Evolutionary conservation across 2,888 invertebrate genomes (phyloP).

Genomic region (Muschampia plurimacula): DNA sequence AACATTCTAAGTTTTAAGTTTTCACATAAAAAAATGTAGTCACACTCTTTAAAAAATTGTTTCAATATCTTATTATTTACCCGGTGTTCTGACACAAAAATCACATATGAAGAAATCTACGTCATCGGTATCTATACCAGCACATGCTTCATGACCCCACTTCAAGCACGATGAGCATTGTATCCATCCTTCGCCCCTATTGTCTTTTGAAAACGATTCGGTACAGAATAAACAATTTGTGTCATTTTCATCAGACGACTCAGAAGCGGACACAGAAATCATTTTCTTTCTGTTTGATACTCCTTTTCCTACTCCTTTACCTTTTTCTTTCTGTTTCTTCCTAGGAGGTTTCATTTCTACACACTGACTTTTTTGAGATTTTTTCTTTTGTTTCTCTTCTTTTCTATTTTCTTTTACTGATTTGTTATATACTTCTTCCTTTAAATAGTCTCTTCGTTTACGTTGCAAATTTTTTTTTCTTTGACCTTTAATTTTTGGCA

Average conservation of each 20-base stretch:
- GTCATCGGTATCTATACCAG: not conserved
- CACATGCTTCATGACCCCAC: not conserved
- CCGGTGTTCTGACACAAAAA: not conserved
- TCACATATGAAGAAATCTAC: not conserved
- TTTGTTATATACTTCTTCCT: not conserved
- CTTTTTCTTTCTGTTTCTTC: not conserved
- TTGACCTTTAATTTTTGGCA: too few species aligned
- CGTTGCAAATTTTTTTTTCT: too few species aligned
- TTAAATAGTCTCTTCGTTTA: too few species aligned
- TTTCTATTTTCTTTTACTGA: slow-evolving; percentile 4
- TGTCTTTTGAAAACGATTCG: slow-evolving; percentile 4
- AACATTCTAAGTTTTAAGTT: too few species aligned
- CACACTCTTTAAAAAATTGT: too few species aligned
- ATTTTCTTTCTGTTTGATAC: slow-evolving; percentile 8
- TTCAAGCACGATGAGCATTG: not conserved
- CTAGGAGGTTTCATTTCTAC: too few species aligned
- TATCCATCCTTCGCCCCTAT: slow-evolving; percentile 7
- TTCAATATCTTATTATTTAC: too few species aligned
- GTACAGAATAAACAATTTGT: not conserved
- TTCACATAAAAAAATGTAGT: too few species aligned
- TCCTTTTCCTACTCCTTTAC: slow-evolving; percentile 3
- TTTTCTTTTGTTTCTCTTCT: not conserved
- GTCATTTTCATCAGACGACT: not conserved
- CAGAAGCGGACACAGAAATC: not conserved
- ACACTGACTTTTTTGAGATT: too few species aligned